Conservation (phyloP, 2,797 vertebrate species). For the Spea hammondii region DNA sequence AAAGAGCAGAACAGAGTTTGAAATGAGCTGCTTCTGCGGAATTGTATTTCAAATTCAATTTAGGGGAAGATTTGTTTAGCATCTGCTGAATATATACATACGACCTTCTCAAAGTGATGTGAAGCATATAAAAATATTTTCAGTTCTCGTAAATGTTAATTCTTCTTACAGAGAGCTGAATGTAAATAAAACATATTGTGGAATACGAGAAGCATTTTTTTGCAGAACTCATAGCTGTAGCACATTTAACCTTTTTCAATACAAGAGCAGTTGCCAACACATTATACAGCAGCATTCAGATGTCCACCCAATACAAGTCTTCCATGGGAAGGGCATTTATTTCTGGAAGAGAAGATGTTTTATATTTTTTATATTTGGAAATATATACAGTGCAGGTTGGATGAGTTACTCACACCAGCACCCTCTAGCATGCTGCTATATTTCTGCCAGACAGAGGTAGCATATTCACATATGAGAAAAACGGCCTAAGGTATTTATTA, state of each 20-base stretch:
- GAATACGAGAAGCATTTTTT: background rate
- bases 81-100: constrained; percentile 3
- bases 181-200: constrained; percentile 18
- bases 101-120: background rate
- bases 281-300: background rate
- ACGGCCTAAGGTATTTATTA: constrained; percentile 46
- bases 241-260: background rate
- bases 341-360: background rate
- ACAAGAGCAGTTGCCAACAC: background rate
- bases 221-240: background rate
- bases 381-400: background rate
- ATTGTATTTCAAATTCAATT: constrained; percentile 5
- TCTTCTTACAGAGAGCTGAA: constrained; percentile 5
- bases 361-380: background rate
- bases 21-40: constrained; percentile 15
- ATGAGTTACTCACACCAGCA: background rate
- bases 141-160: background rate
- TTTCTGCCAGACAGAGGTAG: constrained; percentile 29
- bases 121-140: background rate
- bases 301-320: too few species aligned
- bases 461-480: constrained; percentile 43
- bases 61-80: background rate
- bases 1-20: constrained; percentile 19
- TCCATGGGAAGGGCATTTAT: too few species aligned
- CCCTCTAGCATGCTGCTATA: constrained; percentile 13